Evolutionary conservation across 1,140 invertebrate species (phyloP).

Genomic region (Drosophila athabasca): DNA sequence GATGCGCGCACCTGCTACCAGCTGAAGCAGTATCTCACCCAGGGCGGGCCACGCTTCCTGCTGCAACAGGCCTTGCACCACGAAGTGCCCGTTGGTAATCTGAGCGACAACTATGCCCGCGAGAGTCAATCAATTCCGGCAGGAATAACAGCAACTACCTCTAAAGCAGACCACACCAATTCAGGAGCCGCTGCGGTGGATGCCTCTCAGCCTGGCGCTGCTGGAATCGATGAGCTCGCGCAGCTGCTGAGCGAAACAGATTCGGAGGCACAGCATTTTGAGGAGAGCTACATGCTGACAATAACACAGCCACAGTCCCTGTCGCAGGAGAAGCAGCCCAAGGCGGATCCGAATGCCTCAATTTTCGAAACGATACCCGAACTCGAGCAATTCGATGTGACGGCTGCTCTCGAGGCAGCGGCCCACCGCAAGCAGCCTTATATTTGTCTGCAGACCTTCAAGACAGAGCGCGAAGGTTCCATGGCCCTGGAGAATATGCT

Average conservation of each 20-base stretch:
- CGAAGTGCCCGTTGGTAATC: constrained; percentile 85
- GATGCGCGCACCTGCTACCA: constrained; percentile 93
- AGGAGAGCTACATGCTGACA: constrained; percentile 88
- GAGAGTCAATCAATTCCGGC: constrained; percentile 21
- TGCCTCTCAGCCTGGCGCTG: not conserved
- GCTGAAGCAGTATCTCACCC: constrained; percentile 89
- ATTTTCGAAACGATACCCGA: constrained; percentile 88
- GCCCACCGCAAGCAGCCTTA: constrained; percentile 84
- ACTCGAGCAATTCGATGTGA: constrained; percentile 88
- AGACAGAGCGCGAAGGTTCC: constrained; percentile 87
- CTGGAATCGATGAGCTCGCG: constrained; percentile 57
- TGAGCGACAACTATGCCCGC: constrained; percentile 84
- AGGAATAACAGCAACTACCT: not conserved
- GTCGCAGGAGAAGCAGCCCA: constrained; percentile 1
- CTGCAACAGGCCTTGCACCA: constrained; percentile 86
- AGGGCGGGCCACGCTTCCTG: constrained; percentile 87
- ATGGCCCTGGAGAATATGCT: constrained; percentile 88
- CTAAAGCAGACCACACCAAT: not conserved
- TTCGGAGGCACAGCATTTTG: constrained; percentile 80
- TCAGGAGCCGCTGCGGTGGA: constrained; percentile 4
- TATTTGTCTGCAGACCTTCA: constrained; percentile 90
- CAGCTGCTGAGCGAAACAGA: constrained; percentile 65
- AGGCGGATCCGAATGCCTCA: constrained; percentile 79
- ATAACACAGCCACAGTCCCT: constrained; percentile 85
- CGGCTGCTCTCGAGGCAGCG: constrained; percentile 84